Evolutionary conservation across 2,113 vertebrate genomes (phyloP).

Genomic region (Neogale vison): DNA sequence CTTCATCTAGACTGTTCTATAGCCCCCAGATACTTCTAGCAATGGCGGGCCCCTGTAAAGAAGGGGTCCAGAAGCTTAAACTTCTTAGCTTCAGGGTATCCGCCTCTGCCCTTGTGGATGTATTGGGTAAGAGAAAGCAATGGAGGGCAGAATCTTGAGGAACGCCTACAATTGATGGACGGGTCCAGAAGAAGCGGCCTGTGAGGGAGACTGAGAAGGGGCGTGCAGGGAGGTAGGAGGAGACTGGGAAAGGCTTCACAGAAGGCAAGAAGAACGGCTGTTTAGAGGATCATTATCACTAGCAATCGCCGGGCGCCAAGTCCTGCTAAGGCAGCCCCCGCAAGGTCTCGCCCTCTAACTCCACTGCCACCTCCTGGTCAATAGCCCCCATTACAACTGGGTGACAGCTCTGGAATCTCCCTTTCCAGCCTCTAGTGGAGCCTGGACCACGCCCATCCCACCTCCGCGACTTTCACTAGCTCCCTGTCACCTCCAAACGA

Average conservation of each 20-base stretch:
- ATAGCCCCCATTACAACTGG: not conserved
- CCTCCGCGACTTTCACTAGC: not conserved
- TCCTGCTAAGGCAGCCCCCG: not conserved
- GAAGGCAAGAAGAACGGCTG: not conserved
- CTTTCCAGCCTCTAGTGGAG: not conserved
- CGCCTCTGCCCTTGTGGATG: not conserved
- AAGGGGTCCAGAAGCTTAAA: not conserved
- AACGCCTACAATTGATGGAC: not conserved
- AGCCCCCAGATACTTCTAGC: not conserved
- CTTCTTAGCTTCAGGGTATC: not conserved
- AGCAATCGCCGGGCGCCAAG: not conserved
- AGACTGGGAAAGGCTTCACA: not conserved
- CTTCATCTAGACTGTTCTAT: not conserved
- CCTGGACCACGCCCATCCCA: not conserved
- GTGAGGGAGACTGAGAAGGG: not conserved
- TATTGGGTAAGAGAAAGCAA: not conserved
- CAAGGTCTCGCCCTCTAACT: not conserved
- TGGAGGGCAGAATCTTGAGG: not conserved
- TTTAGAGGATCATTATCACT: not conserved
- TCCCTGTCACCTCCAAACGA: not conserved
- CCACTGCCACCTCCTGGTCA: constrained; percentile 55
- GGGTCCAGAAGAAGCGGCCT: not conserved
- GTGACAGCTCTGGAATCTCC: not conserved
- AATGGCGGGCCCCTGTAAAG: not conserved
- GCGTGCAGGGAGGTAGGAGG: not conserved